Base-by-base conservation (phyloP, 2,113 vertebrate species). In the Crypturellus undulatus region DNA sequence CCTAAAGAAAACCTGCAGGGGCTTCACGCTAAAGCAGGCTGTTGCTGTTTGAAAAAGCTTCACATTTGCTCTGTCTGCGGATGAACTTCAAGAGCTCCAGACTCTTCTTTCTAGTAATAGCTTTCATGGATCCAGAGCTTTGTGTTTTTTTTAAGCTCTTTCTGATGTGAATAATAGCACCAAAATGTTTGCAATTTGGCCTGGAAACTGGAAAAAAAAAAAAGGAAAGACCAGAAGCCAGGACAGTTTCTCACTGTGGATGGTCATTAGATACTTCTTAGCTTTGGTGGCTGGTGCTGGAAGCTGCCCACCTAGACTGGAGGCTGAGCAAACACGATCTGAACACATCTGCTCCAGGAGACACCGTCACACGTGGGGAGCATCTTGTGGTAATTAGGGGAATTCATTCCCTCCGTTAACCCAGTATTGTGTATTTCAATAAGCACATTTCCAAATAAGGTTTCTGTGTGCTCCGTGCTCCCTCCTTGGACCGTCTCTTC, bases 381-480 rank as follows among this genome's bases (percentile, higher is more conserved):
- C 96, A 96, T 96, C 95, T 96, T 97, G 96, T 97, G 95, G 96
- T 88, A 95, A 96, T 96, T 71, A 87, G 77, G 69, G 69, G 93
- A 94, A 96, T 92, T 94, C 3, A 28, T 83, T 64, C 84, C 90
- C 40, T 79, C 40, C 19, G 49, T 58, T 43, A 75, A 30, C 19
- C 58, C 83, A 71, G 38, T n/a, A 7, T 14, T 5, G 30, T 42
- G 63, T n/a, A 56, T 80, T 84, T 24, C 70, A 73, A 45, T 28
- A 76, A 18, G 82, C 0, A 4, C 92, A 65, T 77, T 77, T 34
- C 76, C 94, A 96, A 73, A 85, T 79, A 87, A 91, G 90, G 90
- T 19, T 40, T 47, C 16, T 5, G 73, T 6, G 65, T 22, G 64
- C 90, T 45, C 89, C 42, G 58, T 2, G 1, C 80, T 92, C 65